Evolutionary conservation across 2,113 vertebrate genomes (phyloP), one percentile per base, ranked within the genome.

Genomic region (Sus scrofa): DNA sequence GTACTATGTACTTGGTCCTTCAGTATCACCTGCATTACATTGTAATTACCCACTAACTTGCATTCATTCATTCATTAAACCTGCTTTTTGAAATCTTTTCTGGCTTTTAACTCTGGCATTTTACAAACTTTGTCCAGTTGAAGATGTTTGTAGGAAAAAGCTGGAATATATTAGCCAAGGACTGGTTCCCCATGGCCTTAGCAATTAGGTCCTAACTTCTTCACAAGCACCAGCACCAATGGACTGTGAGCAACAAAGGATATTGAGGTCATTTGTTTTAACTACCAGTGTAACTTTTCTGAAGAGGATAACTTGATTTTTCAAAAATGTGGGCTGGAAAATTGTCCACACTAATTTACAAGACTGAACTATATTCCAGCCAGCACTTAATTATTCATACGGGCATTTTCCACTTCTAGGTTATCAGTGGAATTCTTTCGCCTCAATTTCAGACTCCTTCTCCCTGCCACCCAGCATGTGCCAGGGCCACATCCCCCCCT

Each of bases 391-490:
- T 93, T 79, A 79, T 86, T 93, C 91, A 78, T 44, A 86, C 22
- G 52, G 70, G 37, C 74, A 95, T 50, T 96, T 94, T 89, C 86
- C 91, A 70, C 37, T 79, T 95, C 44, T 78, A 74, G 62, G 89
- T 93, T 84, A 93, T 91, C 74, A 34, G 73, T 71, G 92, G 74
- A 94, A 95, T 97, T 89, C 96, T 85, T 85, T 77, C n/a, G 70
- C 81, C 39, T 81, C 6, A 56, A 82, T 44, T 94, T 91, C 77
- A 90, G 71, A 44, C 75, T 81, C 63, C 26, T 87, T 73, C 94
- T 94, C 97, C 26, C 50, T 62, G 83, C 97, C 95, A 97, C 97
- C 86, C 97, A 95, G 96, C 52, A 65, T 89, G 95, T 71, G 90
- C 90, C 95, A 65, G n/a, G 14, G 63, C 95, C 88, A 86, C 95